Percentiles rank a stretch among this genome's conserved stretches.
Conservation (phyloP, 1,140 invertebrate genomes). For the Diorhabda elongata region DNA sequence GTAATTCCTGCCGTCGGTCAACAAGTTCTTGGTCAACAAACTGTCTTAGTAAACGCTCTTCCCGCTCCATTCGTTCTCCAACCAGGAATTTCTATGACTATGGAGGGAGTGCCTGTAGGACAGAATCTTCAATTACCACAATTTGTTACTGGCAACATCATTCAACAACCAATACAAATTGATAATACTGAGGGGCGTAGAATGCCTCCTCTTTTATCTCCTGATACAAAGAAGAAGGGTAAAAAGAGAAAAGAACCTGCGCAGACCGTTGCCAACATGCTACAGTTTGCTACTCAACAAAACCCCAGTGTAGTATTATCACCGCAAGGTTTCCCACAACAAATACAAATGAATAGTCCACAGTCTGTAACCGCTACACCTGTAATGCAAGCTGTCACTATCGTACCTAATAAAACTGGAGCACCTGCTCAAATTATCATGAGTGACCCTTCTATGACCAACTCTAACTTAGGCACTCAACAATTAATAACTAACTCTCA, state of each 20-base stretch:
- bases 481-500: constrained; percentile 67
- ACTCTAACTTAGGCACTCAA: constrained; percentile 59
- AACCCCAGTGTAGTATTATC: constrained; percentile 47
- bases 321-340: constrained; percentile 56
- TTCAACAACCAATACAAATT: constrained; percentile 54
- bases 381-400: constrained; percentile 69
- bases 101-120: constrained; percentile 63
- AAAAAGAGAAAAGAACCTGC: constrained; percentile 70
- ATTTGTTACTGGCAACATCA: constrained; percentile 61
- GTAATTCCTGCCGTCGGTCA: constrained; percentile 59
- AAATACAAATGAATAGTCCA: constrained; percentile 61
- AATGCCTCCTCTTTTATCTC: constrained; percentile 58
- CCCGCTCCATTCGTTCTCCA: constrained; percentile 76
- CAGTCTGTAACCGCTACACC: constrained; percentile 55
- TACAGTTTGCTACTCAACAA: constrained; percentile 62
- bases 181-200: constrained; percentile 49
- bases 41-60: constrained; percentile 76
- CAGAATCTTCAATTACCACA: constrained; percentile 65
- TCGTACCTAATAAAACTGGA: constrained; percentile 70
- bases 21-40: constrained; percentile 68
- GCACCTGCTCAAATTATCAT: constrained; percentile 66
- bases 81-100: constrained; percentile 63
- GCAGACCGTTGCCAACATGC: constrained; percentile 68
- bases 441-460: constrained; percentile 59
- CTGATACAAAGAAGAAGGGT: constrained; percentile 65